Percentiles rank a stretch among this genome's conserved stretches.
These are phyloP conservation scores for Priapulus caudatus DNA, from an alignment of 2,888 invertebrate genomes.

Conservation along the genomic window DNA sequence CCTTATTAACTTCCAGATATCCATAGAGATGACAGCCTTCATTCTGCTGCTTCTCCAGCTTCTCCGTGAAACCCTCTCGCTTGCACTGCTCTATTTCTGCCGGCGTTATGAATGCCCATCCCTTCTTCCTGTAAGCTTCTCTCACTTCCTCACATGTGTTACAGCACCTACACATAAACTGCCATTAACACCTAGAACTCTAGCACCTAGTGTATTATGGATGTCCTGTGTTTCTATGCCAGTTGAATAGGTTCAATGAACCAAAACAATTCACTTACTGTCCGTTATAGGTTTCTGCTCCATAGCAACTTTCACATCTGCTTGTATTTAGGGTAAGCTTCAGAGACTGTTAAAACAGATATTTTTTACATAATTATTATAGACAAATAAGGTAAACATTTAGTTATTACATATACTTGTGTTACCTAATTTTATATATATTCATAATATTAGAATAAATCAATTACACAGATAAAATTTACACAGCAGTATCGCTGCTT, in stretches of 20 bases:
- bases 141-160: slow-evolving; percentile 91
- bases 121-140: slow-evolving; percentile 73
- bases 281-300: slow-evolving; percentile 52
- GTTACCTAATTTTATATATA: no score
- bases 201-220: slow-evolving; percentile 7
- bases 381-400: no score
- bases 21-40: slow-evolving; percentile 96
- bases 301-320: slow-evolving; percentile 87
- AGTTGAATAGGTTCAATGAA: no score
- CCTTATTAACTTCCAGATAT: slow-evolving; percentile 83
- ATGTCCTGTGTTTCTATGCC: slow-evolving; percentile 5
- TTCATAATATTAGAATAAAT: no score
- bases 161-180: slow-evolving; percentile 58
- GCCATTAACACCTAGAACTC: not conserved
- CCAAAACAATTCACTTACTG: slow-evolving; percentile 32
- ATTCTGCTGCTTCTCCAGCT: slow-evolving; percentile 62
- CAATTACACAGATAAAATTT: no score
- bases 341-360: no score
- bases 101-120: slow-evolving; percentile 71
- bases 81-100: slow-evolving; percentile 80
- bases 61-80: slow-evolving; percentile 60
- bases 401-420: no score
- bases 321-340: slow-evolving; percentile 7
- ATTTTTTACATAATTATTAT: no score
- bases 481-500: no score